A percentile compares a stretch with the other conserved stretches of the same genome.
phyloP scores from a whole-genome alignment of 1,140 invertebrate genomes.

The Bombus haemorrhoidalis region DNA sequence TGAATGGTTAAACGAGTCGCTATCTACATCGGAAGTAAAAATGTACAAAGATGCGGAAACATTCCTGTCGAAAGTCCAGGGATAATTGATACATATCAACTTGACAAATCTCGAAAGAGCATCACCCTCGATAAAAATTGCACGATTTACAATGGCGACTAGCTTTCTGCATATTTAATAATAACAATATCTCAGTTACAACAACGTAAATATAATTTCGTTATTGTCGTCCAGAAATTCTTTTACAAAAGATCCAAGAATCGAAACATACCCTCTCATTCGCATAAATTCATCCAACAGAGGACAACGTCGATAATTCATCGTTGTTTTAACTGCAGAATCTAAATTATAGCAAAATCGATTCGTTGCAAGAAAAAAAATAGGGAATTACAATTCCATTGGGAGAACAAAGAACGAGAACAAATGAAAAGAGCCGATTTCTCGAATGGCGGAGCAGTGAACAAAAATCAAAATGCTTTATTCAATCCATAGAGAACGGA shows the following conservation, averaged over 20 bases:
- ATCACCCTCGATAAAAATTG: not conserved
- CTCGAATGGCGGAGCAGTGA: constrained; percentile 10
- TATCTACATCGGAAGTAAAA: constrained; percentile 25
- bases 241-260: not conserved
- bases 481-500: constrained; percentile 15
- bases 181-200: not conserved
- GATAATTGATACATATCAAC: constrained; percentile 35
- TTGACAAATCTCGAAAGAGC: not conserved
- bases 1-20: constrained; percentile 4
- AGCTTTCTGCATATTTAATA: not conserved
- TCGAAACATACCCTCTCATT: not conserved
- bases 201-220: not conserved
- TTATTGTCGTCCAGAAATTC: constrained; percentile 8
- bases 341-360: not conserved
- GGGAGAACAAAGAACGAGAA: not conserved
- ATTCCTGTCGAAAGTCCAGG: constrained; percentile 6
- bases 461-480: constrained; percentile 45
- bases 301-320: not conserved
- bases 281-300: not conserved
- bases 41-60: constrained; percentile 16
- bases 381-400: not conserved
- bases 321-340: not conserved
- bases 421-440: not conserved
- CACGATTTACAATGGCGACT: not conserved
- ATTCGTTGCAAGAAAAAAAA: not conserved